Conservation (phyloP, 2,113 vertebrate species). For the Cyanoramphus novaezelandiae region DNA sequence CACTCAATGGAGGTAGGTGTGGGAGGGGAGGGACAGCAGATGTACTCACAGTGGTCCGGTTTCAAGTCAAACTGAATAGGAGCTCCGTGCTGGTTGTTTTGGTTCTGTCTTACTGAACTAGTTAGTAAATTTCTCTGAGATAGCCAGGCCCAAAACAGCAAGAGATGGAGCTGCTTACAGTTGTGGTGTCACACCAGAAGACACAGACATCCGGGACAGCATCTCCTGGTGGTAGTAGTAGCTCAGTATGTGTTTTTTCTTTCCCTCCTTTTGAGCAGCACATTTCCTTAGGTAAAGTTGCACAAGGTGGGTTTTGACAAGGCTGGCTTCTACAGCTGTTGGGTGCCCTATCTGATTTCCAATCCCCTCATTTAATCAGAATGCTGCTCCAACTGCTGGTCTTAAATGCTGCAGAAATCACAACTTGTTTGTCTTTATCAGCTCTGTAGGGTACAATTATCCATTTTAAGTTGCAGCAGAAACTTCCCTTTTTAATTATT, state of each 20-base stretch:
- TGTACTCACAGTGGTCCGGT: background rate
- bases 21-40: background rate
- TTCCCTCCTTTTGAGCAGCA: background rate
- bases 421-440: background rate
- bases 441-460: background rate
- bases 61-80: background rate
- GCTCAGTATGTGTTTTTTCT: background rate
- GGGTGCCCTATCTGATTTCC: background rate
- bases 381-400: background rate
- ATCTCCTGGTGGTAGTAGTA: background rate
- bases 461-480: background rate
- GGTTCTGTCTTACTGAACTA: background rate
- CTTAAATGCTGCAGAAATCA: background rate
- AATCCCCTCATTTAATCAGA: background rate
- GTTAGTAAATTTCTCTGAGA: accelerated
- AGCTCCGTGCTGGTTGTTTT: background rate
- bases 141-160: background rate
- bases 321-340: background rate
- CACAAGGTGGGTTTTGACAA: background rate
- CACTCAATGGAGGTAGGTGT: background rate
- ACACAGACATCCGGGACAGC: accelerated
- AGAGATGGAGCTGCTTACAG: background rate
- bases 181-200: background rate
- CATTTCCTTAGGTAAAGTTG: background rate
- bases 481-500: conserved; percentile 38